phyloP scores from a whole-genome alignment of 2,113 vertebrate species.

The Chaetops frenatus region DNA sequence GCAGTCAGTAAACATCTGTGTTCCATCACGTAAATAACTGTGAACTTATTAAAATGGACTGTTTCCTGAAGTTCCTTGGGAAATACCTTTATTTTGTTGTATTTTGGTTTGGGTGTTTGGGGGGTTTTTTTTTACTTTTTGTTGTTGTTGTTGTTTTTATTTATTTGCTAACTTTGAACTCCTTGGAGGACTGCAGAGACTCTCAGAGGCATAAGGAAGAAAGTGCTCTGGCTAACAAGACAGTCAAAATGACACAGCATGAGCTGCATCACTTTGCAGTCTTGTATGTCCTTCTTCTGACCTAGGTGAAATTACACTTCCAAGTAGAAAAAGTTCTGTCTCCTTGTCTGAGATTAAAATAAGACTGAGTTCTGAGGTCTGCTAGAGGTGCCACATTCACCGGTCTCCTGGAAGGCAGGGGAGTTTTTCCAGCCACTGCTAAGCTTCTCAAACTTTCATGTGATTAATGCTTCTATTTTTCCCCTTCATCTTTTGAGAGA shows the following conservation, averaged over 20 bases:
- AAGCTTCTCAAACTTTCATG: neutral
- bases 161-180: neutral
- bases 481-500: neutral
- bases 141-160: neutral
- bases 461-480: neutral
- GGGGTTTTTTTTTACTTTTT: neutral
- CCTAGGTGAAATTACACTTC: neutral
- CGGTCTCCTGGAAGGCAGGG: neutral
- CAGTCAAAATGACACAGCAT: constrained; percentile 42
- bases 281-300: neutral
- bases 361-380: neutral
- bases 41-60: neutral
- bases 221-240: neutral
- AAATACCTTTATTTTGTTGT: neutral
- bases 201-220: neutral
- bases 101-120: neutral
- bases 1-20: neutral
- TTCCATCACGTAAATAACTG: neutral
- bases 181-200: neutral
- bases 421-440: neutral
- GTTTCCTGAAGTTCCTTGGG: neutral
- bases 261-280: constrained; percentile 43
- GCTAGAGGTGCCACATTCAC: neutral
- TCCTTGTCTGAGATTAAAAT: neutral
- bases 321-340: neutral